Percentiles rank a stretch among this genome's conserved stretches.
These are phyloP conservation scores for Scaptomyza parva DNA, from an alignment of 2,888 invertebrate species.

Conservation along the genomic window DNA sequence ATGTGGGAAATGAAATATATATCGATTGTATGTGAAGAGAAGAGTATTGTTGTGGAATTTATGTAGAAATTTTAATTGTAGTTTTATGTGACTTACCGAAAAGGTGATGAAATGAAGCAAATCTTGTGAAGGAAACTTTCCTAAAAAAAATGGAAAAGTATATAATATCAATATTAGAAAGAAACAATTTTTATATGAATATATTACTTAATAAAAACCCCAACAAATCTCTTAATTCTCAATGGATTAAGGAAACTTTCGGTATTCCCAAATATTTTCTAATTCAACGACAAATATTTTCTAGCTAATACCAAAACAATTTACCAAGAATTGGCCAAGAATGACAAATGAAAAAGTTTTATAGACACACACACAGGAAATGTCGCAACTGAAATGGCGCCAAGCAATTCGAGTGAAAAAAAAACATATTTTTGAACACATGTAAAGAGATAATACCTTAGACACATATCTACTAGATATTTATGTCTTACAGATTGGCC, in stretches of 20 bases:
- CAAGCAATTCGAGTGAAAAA: too few species aligned
- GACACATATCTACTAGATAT: conserved; percentile 18
- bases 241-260: neutral
- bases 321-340: conserved; percentile 32
- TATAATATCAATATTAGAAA: too few species aligned
- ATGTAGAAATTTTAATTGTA: neutral
- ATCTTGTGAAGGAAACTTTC: neutral
- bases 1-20: conserved; percentile 22
- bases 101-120: neutral
- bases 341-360: conserved; percentile 23
- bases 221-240: neutral
- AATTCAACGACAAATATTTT: conserved; percentile 11
- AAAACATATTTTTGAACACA: conserved; percentile 7
- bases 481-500: conserved; percentile 45
- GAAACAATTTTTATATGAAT: too few species aligned
- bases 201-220: too few species aligned
- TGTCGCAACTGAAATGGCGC: conserved; percentile 38
- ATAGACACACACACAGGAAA: conserved; percentile 23
- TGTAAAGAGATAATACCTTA: conserved; percentile 6
- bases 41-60: neutral
- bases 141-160: neutral
- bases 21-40: neutral
- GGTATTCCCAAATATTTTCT: neutral
- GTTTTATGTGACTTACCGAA: neutral
- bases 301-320: neutral